Percentiles rank a stretch among this genome's conserved stretches.
Evolutionary conservation across 1,140 invertebrate species (phyloP).

Genomic region (Zaprionus camerounensis): DNA sequence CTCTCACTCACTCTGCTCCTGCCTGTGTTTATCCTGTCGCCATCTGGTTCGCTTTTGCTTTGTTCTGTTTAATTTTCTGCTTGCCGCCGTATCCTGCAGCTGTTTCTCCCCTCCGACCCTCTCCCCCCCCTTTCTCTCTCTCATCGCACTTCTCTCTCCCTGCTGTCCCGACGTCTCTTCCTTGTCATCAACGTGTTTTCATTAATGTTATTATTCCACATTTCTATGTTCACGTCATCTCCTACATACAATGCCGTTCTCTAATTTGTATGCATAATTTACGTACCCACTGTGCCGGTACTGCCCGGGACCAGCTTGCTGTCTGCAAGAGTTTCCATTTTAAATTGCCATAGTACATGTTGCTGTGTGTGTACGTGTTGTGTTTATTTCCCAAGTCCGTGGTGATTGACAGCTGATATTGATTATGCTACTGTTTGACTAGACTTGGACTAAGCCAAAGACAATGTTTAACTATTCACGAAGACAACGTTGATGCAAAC

Average conservation of each 20-base stretch:
- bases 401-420: conserved; percentile 47
- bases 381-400: conserved; percentile 29
- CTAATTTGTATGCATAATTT: conserved; percentile 80
- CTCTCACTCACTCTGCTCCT: conserved; percentile 3
- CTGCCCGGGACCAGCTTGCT: not conserved
- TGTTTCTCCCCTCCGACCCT: conserved; percentile 47
- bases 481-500: conserved; percentile 2
- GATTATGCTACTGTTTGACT: conserved; percentile 19
- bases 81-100: conserved; percentile 70
- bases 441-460: not conserved
- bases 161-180: conserved; percentile 10
- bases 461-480: conserved; percentile 48
- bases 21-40: conserved; percentile 63
- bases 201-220: conserved; percentile 80
- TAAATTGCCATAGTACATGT: conserved; percentile 48
- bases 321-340: conserved; percentile 34
- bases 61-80: conserved; percentile 78
- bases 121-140: not conserved
- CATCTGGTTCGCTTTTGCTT: conserved; percentile 70
- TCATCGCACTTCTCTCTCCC: not conserved
- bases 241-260: conserved; percentile 57
- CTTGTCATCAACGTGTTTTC: conserved; percentile 66
- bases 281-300: conserved; percentile 45
- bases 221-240: conserved; percentile 73
- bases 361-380: conserved; percentile 23